Evolutionary conservation across 1,140 invertebrate genomes (phyloP), one percentile per base, ranked within the genome.

Genomic region (Manduca sexta): DNA sequence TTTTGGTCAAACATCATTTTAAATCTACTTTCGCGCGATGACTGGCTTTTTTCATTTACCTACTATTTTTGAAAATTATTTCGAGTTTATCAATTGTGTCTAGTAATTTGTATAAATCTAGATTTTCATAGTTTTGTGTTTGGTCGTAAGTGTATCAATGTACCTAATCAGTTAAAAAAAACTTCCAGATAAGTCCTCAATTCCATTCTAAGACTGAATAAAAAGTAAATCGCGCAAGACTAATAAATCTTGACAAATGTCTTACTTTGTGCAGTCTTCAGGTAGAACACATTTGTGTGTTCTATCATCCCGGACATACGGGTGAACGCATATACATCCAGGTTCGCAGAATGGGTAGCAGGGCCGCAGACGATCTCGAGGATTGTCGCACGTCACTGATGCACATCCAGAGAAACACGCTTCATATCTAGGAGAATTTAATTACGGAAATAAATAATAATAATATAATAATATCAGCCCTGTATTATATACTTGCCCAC

Each of bases 321-420:
- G 81, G 7, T 72, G 69, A 12, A 63, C 51, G 56, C 81, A 84
- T 13, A 84, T 64, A 48, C 81, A 84, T 29, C 81, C 81, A 0
- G 77, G 62, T 52, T 84, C 81, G 49, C 81, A 84, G 58, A 83
- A 84, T 3, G 81, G 81, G 54, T 83, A 84, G 59, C 81, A 83
- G 16, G 79, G 75, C 3, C 70, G 75, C 51, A 83, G 56, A 0
- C 81, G 64, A 30, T 82, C 81, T 2, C 76, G 71, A 0, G 81
- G 79, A 58, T 84, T 84, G 64, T 84, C 81, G 44, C 81, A 84
- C 0, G 72, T 68, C 34, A 83, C 73, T 2, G 81, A 64, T 2
- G 81, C 77, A 40, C 81, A 84, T 4, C 81, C 81, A 12, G 77
- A 68, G 53, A 84, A 84, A 34, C 81, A 84, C 1, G 72, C 55